Evolutionary conservation across 2,113 vertebrate species (phyloP).

Genomic region (Oryzias melastigma): DNA sequence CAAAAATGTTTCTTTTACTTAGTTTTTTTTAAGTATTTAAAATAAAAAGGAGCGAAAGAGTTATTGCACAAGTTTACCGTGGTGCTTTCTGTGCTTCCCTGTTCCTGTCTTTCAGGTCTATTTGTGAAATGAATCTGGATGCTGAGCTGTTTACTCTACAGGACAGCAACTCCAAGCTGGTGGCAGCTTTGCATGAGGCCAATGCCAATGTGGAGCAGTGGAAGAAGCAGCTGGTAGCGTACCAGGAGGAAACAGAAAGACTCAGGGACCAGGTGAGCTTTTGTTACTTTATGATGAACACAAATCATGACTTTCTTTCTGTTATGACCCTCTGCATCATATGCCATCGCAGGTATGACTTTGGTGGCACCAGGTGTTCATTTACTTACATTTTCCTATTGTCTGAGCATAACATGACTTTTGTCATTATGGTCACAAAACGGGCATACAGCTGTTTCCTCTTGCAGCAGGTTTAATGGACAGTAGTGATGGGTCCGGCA

Average conservation of each 20-base stretch:
- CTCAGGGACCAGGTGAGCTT: slow-evolving; percentile 85
- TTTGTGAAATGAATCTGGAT: slow-evolving; percentile 95
- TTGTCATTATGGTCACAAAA: too few relatives aligned
- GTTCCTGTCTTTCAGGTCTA: slow-evolving; percentile 78
- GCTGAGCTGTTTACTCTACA: slow-evolving; percentile 93
- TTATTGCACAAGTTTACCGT: too few relatives aligned
- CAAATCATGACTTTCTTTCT: not conserved
- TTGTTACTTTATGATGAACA: not conserved
- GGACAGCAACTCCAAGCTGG: slow-evolving; percentile 92
- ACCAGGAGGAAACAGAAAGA: slow-evolving; percentile 88
- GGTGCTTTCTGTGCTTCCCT: not conserved
- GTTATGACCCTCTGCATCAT: not conserved
- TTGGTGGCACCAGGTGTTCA: not conserved
- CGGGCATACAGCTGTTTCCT: too few relatives aligned
- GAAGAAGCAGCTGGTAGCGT: slow-evolving; percentile 92
- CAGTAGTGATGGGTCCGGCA: too few relatives aligned
- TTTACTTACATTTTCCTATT: not conserved
- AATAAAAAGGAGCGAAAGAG: too few relatives aligned
- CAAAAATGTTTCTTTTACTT: too few relatives aligned
- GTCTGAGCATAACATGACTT: not conserved
- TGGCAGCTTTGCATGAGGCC: slow-evolving; percentile 90
- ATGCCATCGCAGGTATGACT: not conserved
- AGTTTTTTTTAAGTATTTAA: too few relatives aligned
- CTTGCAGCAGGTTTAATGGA: too few relatives aligned
- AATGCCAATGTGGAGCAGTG: slow-evolving; percentile 92